Base-by-base conservation (phyloP, 2,113 vertebrate species). In the Takifugu flavidus region DNA sequence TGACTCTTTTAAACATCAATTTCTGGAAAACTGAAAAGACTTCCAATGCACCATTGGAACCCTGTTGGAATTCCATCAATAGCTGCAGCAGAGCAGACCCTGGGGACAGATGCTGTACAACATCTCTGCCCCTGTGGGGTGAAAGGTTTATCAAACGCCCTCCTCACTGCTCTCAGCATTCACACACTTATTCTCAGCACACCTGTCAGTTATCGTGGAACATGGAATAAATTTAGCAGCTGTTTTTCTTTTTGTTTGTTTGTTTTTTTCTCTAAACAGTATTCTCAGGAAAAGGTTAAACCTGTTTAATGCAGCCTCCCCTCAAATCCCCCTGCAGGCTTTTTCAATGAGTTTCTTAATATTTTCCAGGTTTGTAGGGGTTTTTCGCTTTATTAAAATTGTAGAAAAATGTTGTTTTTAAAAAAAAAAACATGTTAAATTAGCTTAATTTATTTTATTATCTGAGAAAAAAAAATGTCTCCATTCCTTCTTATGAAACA, bases 31-130 rank as follows among this genome's bases (percentile, higher is more conserved):
- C 31, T 61, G 71, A 59, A 62, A 56, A 68, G 61, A 66, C 60
- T 27, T 59, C 62, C 60, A 67, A 69, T 47, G 2, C 2, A 14
- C 53, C 77, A 68, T 74, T 47, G 73, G 70, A 83, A 66, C 60
- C 75, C 72, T 60, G 75, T 2, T 79, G 70, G 81, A 82, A 61
- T 65, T 60, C 43, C 72, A 72, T 82, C 77, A 82, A 59, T 79
- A 58, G 58, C 42, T 13, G 51, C 45, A 69, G 64, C 69, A 28
- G 49, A 25, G 64, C 72, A 34, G 49, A 20, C 60, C 56, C 60
- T 15, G 15, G 57, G 70, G 72, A 80, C 73, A 73, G 67, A 78
- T 78, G 75, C 75, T 67, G 62, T 50, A 59, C 14, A 11, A 65
- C 70, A 73, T 57, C 53, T 60, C 53, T 66, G 58, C 59, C 83